Percentiles rank a stretch among this genome's conserved stretches.
These are phyloP conservation scores for Thaumetopoea pityocampa DNA, from an alignment of 1,140 invertebrate genomes.

Conservation along the genomic window DNA sequence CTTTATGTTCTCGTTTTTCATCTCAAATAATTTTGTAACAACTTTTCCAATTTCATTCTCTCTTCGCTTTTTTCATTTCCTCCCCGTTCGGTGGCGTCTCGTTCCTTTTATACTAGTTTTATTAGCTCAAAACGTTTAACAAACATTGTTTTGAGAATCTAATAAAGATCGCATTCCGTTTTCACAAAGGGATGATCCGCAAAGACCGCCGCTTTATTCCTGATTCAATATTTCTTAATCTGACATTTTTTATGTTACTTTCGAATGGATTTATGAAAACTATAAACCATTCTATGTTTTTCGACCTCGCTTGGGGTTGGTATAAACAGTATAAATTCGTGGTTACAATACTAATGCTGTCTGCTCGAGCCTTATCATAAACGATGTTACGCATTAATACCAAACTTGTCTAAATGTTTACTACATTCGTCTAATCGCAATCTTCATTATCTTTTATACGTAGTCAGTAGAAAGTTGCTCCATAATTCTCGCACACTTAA, in stretches of 20 bases:
- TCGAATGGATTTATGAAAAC: too few species aligned
- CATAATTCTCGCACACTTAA: slow-evolving; percentile 68
- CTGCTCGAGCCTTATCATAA: too few species aligned
- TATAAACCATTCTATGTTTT: too few species aligned
- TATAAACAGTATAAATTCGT: too few species aligned
- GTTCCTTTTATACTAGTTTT: slow-evolving; percentile 71
- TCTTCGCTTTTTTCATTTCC: slow-evolving; percentile 72
- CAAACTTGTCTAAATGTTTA: slow-evolving; percentile 35
- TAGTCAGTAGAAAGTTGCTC: slow-evolving; percentile 56
- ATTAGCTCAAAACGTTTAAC: slow-evolving; percentile 72
- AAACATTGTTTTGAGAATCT: slow-evolving; percentile 68
- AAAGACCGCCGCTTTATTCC: not conserved
- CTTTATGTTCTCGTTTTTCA: slow-evolving; percentile 70
- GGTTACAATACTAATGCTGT: too few species aligned
- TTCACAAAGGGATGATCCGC: slow-evolving; percentile 22
- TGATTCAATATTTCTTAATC: too few species aligned
- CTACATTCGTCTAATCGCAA: slow-evolving; percentile 59
- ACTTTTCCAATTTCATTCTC: slow-evolving; percentile 75
- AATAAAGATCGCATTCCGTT: slow-evolving; percentile 53
- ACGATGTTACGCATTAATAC: slow-evolving; percentile 5
- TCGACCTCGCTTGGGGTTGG: too few species aligned
- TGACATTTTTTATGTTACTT: too few species aligned
- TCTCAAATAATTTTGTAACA: slow-evolving; percentile 70
- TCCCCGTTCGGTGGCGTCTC: slow-evolving; percentile 42
- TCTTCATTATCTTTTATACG: slow-evolving; percentile 66